Percentiles rank a stretch among this genome's conserved stretches.
Conservation (phyloP, 2,888 invertebrate species). For the Trypoxylon attenuatum region DNA sequence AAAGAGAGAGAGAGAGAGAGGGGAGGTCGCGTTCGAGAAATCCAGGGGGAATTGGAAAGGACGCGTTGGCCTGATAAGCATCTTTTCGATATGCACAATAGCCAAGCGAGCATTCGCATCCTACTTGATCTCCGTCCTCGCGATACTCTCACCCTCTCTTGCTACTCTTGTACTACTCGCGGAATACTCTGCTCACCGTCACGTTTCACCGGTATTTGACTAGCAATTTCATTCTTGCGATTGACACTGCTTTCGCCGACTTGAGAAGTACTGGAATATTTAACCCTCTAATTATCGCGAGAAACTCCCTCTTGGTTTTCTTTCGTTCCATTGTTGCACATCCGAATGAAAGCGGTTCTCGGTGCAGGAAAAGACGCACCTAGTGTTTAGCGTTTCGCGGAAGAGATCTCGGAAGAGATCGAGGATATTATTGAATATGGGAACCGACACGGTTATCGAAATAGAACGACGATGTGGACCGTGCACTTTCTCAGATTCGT, state of each 20-base stretch:
- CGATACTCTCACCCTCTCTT: not conserved
- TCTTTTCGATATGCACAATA: conserved; percentile 43
- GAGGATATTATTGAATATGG: conserved; percentile 9
- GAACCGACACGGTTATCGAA: conserved; percentile 23
- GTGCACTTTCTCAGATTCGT: no score
- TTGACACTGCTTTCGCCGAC: no score
- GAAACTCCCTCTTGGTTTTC: no score
- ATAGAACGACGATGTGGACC: conserved; percentile 14
- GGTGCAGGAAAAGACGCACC: no score
- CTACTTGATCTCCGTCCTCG: conserved; percentile 5
- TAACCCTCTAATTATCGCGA: no score
- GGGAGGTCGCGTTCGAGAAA: not conserved
- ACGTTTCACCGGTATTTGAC: not conserved
- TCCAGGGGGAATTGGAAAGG: conserved; percentile 14
- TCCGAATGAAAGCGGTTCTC: no score
- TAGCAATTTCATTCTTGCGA: no score
- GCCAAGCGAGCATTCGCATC: conserved; percentile 21
- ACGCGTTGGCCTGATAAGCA: conserved; percentile 40
- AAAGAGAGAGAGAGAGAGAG: not conserved
- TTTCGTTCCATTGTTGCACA: no score
- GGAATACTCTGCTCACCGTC: not conserved
- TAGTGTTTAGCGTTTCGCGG: not conserved
- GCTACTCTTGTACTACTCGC: not conserved
- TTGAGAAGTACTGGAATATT: no score
- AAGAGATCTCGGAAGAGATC: conserved; percentile 15